These are phyloP conservation scores for Sphaerophoria rueppellii DNA, from an alignment of 2,888 invertebrate species.

Conservation along the genomic window DNA sequence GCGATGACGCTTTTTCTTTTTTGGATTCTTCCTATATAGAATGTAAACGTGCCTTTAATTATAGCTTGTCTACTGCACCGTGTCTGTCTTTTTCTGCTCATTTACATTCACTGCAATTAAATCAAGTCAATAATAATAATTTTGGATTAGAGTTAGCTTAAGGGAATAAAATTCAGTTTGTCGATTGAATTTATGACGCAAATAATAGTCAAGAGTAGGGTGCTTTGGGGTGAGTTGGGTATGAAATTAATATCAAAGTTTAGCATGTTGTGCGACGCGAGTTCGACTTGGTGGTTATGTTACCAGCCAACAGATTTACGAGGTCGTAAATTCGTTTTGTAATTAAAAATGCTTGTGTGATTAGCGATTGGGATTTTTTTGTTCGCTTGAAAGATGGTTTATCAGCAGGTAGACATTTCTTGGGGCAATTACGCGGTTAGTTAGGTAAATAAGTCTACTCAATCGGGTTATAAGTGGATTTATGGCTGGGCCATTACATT, in stretches of 20 bases:
- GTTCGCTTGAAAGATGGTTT: neutral
- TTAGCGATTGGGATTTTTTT: neutral
- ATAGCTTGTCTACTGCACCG: conserved; percentile 14
- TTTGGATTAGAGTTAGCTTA: neutral
- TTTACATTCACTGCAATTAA: conserved; percentile 35
- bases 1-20: neutral
- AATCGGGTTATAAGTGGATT: neutral
- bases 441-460: neutral
- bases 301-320: conserved; percentile 2
- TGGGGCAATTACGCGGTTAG: neutral
- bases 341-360: neutral
- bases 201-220: conserved; percentile 14
- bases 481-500: too few species aligned
- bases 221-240: conserved; percentile 19
- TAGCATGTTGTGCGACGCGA: neutral
- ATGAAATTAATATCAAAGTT: conserved; percentile 31
- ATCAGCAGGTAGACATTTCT: neutral
- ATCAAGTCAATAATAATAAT: conserved; percentile 18
- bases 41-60: conserved; percentile 42
- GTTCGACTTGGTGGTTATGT: neutral
- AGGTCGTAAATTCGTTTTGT: conserved; percentile 16
- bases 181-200: conserved; percentile 27
- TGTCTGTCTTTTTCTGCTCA: neutral
- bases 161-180: conserved; percentile 13
- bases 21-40: conserved; percentile 5